phyloP scores from a whole-genome alignment of 2,113 vertebrate genomes.

The Thamnophis sirtalis region DNA sequence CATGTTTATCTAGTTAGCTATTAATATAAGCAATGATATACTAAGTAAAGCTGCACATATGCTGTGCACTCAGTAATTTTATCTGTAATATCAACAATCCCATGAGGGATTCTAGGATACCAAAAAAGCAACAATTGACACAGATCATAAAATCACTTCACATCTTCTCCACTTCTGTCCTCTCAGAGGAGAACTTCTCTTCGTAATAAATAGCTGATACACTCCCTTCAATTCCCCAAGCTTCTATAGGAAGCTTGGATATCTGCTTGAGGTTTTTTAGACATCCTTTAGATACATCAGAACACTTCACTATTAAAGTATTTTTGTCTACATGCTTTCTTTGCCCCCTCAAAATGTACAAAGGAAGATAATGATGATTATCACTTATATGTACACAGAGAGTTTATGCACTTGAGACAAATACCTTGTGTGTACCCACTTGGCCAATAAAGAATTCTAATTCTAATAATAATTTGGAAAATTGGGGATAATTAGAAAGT shows the following conservation, averaged over 20 bases:
- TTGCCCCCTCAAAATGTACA: background rate
- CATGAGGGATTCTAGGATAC: background rate
- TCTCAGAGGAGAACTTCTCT: background rate
- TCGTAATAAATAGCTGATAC: background rate
- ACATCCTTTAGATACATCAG: background rate
- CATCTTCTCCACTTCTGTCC: background rate
- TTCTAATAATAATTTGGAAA: background rate
- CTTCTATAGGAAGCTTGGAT: background rate
- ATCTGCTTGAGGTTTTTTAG: background rate
- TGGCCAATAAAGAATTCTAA: no score
- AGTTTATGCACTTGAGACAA: no score
- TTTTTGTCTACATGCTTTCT: background rate
- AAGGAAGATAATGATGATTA: background rate
- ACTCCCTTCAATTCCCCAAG: background rate
- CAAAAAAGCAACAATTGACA: background rate
- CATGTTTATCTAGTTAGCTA: background rate
- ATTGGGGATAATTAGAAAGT: background rate
- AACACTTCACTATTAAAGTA: background rate
- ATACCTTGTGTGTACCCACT: no score
- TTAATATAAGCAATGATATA: background rate
- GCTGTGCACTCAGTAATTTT: background rate
- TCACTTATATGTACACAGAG: no score
- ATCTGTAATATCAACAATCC: background rate
- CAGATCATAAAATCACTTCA: background rate
- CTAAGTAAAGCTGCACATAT: background rate